phyloP scores from a whole-genome alignment of 2,888 invertebrate genomes.

The Toxonevra muliebris region DNA sequence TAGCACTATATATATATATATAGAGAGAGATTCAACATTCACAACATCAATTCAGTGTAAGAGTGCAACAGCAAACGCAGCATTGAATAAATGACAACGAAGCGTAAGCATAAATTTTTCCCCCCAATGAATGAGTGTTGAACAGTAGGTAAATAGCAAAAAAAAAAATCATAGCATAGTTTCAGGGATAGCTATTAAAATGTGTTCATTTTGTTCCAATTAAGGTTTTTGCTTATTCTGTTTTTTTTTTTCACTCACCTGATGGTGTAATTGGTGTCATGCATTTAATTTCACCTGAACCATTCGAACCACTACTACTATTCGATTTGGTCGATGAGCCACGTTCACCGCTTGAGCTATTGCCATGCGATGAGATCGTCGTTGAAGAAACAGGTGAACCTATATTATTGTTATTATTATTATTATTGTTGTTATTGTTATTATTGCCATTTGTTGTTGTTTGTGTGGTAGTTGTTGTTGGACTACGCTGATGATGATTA shows the following conservation, averaged over 20 bases:
- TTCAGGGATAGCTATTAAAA: neutral
- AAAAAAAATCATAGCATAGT: slow-evolving; percentile 1
- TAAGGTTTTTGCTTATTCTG: neutral
- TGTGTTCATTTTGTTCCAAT: neutral
- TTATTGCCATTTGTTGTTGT: slow-evolving; percentile 40
- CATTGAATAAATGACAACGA: slow-evolving; percentile 46
- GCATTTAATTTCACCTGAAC: slow-evolving; percentile 58
- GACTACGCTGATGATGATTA: slow-evolving; percentile 46
- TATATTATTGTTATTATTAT: slow-evolving; percentile 55
- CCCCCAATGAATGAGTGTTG: no score
- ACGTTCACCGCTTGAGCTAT: slow-evolving; percentile 50
- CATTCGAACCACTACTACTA: slow-evolving; percentile 61
- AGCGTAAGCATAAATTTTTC: slow-evolving; percentile 38
- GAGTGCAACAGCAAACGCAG: slow-evolving; percentile 24
- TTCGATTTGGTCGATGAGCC: slow-evolving; percentile 62
- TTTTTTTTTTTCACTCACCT: slow-evolving; percentile 49
- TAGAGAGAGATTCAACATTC: neutral
- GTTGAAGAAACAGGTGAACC: slow-evolving; percentile 60
- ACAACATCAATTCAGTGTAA: neutral
- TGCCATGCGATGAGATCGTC: slow-evolving; percentile 61
- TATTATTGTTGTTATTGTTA: slow-evolving; percentile 43
- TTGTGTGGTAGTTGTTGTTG: slow-evolving; percentile 31
- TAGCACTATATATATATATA: no score
- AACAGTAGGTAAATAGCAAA: slow-evolving; percentile 3
- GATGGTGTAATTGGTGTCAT: slow-evolving; percentile 63